These are phyloP conservation scores for Nothocercus nigrocapillus DNA, from an alignment of 2,113 vertebrate genomes.

Conservation along the genomic window DNA sequence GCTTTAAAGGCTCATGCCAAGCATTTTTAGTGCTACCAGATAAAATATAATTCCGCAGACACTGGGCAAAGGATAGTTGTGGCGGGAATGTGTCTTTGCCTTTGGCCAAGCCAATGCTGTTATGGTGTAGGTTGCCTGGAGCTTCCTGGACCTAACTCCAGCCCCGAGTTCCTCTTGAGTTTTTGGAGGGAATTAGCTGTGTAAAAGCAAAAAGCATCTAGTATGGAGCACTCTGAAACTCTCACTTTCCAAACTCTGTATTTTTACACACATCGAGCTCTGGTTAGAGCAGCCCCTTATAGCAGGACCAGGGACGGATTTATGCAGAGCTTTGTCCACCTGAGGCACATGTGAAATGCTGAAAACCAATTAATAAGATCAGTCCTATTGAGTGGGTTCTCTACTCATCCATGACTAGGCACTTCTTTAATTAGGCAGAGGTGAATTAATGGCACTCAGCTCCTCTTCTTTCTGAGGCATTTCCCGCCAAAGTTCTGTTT, in stretches of 20 bases:
- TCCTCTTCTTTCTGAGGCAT: not conserved
- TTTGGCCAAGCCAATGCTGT: not conserved
- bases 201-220: not conserved
- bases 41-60: not conserved
- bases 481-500: not conserved
- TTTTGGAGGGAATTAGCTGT: not conserved
- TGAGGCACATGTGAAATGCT: rapidly evolving
- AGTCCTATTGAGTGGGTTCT: not conserved
- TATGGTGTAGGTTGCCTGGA: not conserved
- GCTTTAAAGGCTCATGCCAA: not conserved
- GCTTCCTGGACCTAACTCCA: not conserved
- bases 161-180: not conserved
- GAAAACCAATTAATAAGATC: not conserved
- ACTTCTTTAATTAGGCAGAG: not conserved
- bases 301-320: not conserved
- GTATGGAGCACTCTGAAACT: rapidly evolving
- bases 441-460: not conserved
- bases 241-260: not conserved
- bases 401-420: not conserved
- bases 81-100: rapidly evolving
- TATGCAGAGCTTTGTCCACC: not conserved
- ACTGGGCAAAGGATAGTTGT: not conserved
- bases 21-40: not conserved
- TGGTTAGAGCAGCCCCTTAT: not conserved
- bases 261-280: not conserved